Evolutionary conservation across 2,113 vertebrate genomes (phyloP), one percentile per base, ranked within the genome.

Genomic region (Hylia prasina): DNA sequence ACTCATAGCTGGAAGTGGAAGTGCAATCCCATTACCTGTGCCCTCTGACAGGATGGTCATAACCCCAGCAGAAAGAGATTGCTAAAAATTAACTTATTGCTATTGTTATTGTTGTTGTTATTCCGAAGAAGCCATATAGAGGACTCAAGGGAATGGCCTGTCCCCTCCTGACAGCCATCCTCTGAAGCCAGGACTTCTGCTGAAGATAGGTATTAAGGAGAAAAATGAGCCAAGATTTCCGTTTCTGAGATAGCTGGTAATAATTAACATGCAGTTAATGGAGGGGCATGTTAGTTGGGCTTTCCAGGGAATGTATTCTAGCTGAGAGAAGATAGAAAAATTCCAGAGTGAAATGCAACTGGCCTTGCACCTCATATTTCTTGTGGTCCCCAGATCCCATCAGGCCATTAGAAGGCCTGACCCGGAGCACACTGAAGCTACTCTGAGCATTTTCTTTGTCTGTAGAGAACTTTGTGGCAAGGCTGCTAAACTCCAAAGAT

Each of bases 301-400:
- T 90, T 97, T 93, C 86, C 40, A 88, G 93, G 76, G 86, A 93
- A 83, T 69, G 72, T 75, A 56, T 75, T 86, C 64, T 95, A 96
- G 85, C 92, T 93, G 94, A 1, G 0, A 94, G 87, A 91, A 94
- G 91, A 96, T 88, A 89, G 80, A 86, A 87, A 81, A 88, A 96
- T 92, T 95, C 94, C 94, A 86, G 48, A 93, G 64, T 94, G 94
- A 97, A 94, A 92, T 76, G 60, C 80, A 96, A 96, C 73, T 94
- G 87, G 94, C 66, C 81, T 97, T 94, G 89, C 95, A 95, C 93
- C 40, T 97, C 92, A 90, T 96, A 96, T 94, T 95, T 97, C 93
- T 94, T 89, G 61, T 78, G 72, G 65, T 92, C 82, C 86, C 69
- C 73, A 82, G 80, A 94, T 93, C 92, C 85, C 86, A 87, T 71